A percentile compares a stretch with the other conserved stretches of the same genome.
phyloP scores from a whole-genome alignment of 2,888 invertebrate genomes.

The Petrolisthes cinctipes region DNA sequence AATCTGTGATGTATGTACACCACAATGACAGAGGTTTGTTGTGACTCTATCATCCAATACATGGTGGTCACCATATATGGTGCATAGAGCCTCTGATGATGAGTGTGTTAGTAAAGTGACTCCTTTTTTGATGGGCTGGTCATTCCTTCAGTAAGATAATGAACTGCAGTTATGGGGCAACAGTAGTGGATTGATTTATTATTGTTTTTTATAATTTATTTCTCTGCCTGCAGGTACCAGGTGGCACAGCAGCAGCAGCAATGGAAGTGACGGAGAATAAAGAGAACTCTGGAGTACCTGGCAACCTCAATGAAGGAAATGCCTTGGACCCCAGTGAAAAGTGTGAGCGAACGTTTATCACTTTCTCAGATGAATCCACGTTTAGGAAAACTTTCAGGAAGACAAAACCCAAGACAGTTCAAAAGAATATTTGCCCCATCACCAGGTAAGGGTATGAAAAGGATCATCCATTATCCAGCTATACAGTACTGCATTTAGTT shows the following conservation, averaged over 20 bases:
- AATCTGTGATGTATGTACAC: not conserved
- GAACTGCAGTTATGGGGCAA: no score
- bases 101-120: no score
- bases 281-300: constrained; percentile 17
- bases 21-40: not conserved
- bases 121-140: no score
- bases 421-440: constrained; percentile 78
- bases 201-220: no score
- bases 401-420: constrained; percentile 73
- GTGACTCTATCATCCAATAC: not conserved
- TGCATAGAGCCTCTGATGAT: no score
- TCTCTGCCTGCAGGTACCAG: no score
- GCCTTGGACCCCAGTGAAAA: constrained; percentile 18
- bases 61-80: not conserved
- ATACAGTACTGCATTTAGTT: not conserved
- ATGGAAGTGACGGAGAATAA: constrained; percentile 21
- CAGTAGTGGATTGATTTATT: no score
- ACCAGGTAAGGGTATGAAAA: constrained; percentile 74
- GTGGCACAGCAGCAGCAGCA: not conserved
- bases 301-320: not conserved
- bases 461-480: not conserved
- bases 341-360: constrained; percentile 88
- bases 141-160: no score
- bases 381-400: constrained; percentile 80
- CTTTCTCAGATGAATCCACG: constrained; percentile 86